Base-by-base conservation (phyloP, 2,888 invertebrate genomes). In the Zele albiditarsus region DNA sequence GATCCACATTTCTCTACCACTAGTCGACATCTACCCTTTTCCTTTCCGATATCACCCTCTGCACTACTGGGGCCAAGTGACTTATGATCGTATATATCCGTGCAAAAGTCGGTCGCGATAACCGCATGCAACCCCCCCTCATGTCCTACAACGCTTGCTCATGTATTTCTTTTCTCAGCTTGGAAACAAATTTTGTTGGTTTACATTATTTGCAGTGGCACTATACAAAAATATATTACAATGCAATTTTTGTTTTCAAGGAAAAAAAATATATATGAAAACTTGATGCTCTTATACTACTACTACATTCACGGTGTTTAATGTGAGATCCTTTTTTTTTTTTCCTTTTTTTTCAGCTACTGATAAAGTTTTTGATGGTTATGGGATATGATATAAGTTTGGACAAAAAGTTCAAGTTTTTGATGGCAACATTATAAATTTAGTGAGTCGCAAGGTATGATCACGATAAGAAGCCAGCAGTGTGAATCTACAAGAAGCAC, bases 81-180 rank as follows among this genome's bases (percentile, higher is more conserved):
- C 74, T 75, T 75, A 75, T 49, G 74, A 71, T 71, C 71, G 25
- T 14, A 66, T 71, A 75, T 71, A 66, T 75, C 49, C 66, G 70
- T 42, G 57, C 20, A 23, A 58, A 58, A 70, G 57, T 74, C 68
- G 60, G 67, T 58, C 33, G 57, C 60, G 58, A 71, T 74, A 75
- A 75, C 71, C 71, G 65, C 70, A 70, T 60, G 38, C 38, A 42
- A 49, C 49, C 53, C 20, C 58, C 46, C 16, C 6, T 46, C 46
- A 14, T n/a, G n/a, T n/a, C 46, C 46, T 3, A 20, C 20, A 38
- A 12, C 10, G 20, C n/a, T 53, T 53, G 6, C 53, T 31, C 53
- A 31, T 69, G 58, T 57, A 58, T 69, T 69, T 69, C 23, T 33
- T 58, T 53, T 42, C 8, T n/a, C 2, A 67, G 49, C 33, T 27